phyloP scores from a whole-genome alignment of 2,888 invertebrate species.

The Eupithecia pulchellata region DNA sequence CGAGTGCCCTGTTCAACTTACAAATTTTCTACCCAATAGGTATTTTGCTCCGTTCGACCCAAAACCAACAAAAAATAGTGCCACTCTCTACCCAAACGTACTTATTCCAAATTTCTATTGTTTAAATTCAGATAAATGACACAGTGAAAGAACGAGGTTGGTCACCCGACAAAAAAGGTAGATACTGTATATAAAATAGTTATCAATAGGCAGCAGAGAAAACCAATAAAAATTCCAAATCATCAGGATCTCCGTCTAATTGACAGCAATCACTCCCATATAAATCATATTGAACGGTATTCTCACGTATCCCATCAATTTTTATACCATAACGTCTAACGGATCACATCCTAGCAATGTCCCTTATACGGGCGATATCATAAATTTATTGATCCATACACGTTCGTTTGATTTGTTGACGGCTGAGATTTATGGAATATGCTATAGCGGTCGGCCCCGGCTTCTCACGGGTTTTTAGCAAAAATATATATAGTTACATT shows the following conservation, averaged over 20 bases:
- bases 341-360: constrained; percentile 41
- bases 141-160: too few species aligned
- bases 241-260: background rate
- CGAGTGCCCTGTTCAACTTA: too few species aligned
- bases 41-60: too few species aligned
- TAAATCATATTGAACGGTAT: constrained; percentile 14
- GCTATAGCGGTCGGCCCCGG: too few species aligned
- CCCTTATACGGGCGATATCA: constrained; percentile 61
- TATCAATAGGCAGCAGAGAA: background rate
- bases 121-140: too few species aligned
- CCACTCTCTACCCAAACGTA: too few species aligned
- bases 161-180: too few species aligned
- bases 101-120: too few species aligned
- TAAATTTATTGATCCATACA: constrained; percentile 70
- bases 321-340: constrained; percentile 29
- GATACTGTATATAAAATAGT: background rate
- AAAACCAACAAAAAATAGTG: too few species aligned
- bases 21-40: too few species aligned
- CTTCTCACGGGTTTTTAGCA: too few species aligned
- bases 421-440: constrained; percentile 47
- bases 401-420: constrained; percentile 62
- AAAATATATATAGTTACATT: too few species aligned
- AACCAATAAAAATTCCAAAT: constrained; percentile 1
- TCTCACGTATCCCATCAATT: constrained; percentile 4
- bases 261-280: constrained; percentile 14